Base-by-base conservation (phyloP, 2,113 vertebrate species). In the Nycticorax nycticorax region DNA sequence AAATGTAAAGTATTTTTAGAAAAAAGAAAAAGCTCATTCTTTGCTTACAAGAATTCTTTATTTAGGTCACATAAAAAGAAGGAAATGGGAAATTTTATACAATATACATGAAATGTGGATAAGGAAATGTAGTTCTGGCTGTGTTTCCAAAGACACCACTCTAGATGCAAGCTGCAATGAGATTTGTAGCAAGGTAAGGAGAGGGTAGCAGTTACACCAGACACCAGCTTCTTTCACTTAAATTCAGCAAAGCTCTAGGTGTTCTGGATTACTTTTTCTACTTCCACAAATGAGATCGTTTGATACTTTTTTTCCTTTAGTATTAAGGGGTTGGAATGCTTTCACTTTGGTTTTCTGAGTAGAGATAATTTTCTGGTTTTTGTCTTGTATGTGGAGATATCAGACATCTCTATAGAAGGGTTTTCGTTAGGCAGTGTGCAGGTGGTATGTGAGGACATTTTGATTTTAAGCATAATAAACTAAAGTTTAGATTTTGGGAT, bases 1-100 rank as follows among this genome's bases (percentile, higher is more conserved):
- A 89, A 84, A 92, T 89, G 68, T 20, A 19, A 83, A 80, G 12
- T 88, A 66, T 81, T 96, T 96, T 92, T 86, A 76, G 72, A 57
- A 85, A 75, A 75, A 62, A 73, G 48, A 50, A 37, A 80, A 88
- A 81, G 16, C 20, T 41, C 20, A 57, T 60, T 91, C 60, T 78
- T 87, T 89, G 35, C 85, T 84, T 79, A 64, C 21, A 57, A 14
- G 33, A 86, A 2, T 75, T 87, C 72, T 91, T 91, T 87, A 78
- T 95, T 88, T 94, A 87, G 73, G 80, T 93, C 64, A 91, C 20
- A 14, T 57, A 35, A 72, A 88, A 83, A 88, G n/a, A 85, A 50
- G 47, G 33, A 55, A 64, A 53, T 59, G 48, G 43, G 28, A 59
- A 83, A 84, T 86, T 83, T 90, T 48, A 91, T 91, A 28, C 56